phyloP scores from a whole-genome alignment of 2,797 vertebrate species.

The Xenopus petersii region DNA sequence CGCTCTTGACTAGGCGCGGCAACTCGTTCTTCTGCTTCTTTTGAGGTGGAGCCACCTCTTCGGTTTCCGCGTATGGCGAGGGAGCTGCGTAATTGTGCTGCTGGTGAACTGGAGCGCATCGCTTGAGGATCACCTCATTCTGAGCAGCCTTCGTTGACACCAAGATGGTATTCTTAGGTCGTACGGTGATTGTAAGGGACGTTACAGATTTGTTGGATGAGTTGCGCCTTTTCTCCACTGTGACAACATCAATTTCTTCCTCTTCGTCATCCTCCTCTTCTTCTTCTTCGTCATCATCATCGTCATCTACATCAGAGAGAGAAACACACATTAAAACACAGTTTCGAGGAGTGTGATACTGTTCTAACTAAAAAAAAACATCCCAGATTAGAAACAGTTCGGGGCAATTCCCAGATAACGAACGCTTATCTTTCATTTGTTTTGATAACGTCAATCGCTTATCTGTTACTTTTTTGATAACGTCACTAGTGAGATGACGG shows the following conservation, averaged over 20 bases:
- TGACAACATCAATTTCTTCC: slow-evolving; percentile 95
- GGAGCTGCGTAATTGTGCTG: slow-evolving; percentile 97
- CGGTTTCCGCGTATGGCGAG: slow-evolving; percentile 82
- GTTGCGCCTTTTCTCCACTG: slow-evolving; percentile 89
- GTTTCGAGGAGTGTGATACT: too few relatives aligned
- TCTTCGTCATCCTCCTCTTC: slow-evolving; percentile 86
- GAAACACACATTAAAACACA: neutral
- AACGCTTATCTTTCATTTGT: too few relatives aligned
- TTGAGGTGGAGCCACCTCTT: slow-evolving; percentile 78
- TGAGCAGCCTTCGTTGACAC: slow-evolving; percentile 63
- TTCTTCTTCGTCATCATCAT: slow-evolving; percentile 60
- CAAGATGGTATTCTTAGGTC: slow-evolving; percentile 67
- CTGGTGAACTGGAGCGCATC: slow-evolving; percentile 88
- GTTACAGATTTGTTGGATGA: slow-evolving; percentile 72
- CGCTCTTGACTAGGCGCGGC: slow-evolving; percentile 68
- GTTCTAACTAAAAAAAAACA: too few relatives aligned
- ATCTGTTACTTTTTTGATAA: too few relatives aligned
- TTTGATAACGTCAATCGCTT: too few relatives aligned
- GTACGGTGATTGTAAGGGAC: slow-evolving; percentile 77
- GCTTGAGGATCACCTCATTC: slow-evolving; percentile 86
- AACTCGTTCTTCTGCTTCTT: slow-evolving; percentile 81
- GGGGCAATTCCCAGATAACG: too few relatives aligned
- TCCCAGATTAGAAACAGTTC: too few relatives aligned
- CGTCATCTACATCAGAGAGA: slow-evolving; percentile 59
- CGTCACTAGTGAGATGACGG: too few relatives aligned